A percentile compares a stretch with the other conserved stretches of the same genome.
phyloP scores from a whole-genome alignment of 1,140 invertebrate genomes.

The Pseudomyrmex sp. region DNA sequence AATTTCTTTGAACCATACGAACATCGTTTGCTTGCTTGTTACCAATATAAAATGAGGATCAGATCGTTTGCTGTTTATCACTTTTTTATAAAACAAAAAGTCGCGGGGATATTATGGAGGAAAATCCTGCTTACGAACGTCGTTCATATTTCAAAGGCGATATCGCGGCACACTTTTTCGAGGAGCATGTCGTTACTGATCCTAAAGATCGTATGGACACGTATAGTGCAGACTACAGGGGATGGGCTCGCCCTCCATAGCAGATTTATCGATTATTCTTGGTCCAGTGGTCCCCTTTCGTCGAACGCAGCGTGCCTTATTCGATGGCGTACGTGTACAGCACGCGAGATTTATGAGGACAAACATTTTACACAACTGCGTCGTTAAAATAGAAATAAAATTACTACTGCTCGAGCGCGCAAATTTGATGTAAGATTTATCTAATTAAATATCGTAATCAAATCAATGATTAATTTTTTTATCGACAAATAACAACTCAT shows the following conservation, averaged over 20 bases:
- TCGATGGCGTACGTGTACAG: slow-evolving; percentile 53
- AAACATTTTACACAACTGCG: slow-evolving; percentile 55
- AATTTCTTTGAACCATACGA: background rate
- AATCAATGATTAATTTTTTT: background rate
- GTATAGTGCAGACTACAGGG: slow-evolving; percentile 25
- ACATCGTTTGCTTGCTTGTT: too few species aligned
- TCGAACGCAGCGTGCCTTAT: slow-evolving; percentile 66
- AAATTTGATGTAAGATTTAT: background rate
- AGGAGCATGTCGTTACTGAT: slow-evolving; percentile 49
- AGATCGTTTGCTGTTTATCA: background rate
- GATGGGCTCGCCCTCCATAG: slow-evolving; percentile 53
- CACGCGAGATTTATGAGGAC: slow-evolving; percentile 65
- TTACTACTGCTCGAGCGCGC: background rate
- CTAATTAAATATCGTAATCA: background rate
- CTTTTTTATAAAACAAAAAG: slow-evolving; percentile 10
- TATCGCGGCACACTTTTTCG: slow-evolving; percentile 45
- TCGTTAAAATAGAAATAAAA: slow-evolving; percentile 27
- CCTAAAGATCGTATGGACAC: slow-evolving; percentile 58
- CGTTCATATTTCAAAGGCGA: slow-evolving; percentile 52
- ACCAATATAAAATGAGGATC: slow-evolving; percentile 7
- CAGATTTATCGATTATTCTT: slow-evolving; percentile 83
- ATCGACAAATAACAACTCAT: background rate
- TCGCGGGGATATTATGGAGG: slow-evolving; percentile 1
- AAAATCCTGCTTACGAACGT: slow-evolving; percentile 30
- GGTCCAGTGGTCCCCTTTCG: slow-evolving; percentile 81